These are phyloP conservation scores for Notarius quadriscutis DNA, from an alignment of 2,113 vertebrate species.

Conservation along the genomic window DNA sequence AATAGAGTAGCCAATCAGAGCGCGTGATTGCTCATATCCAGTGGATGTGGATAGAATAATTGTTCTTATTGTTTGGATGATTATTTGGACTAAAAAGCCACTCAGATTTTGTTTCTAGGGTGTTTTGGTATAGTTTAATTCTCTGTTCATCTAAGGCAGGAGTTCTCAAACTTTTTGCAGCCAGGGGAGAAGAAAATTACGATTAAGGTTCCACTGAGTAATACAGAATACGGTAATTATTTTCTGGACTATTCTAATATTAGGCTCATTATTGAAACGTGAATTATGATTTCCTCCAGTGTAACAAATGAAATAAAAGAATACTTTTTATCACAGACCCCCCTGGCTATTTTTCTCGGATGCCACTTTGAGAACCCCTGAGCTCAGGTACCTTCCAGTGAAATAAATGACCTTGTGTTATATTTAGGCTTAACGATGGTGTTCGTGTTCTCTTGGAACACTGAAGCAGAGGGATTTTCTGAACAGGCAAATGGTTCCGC, in stretches of 20 bases:
- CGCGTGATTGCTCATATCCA: too few species aligned
- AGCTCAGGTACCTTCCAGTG: neutral
- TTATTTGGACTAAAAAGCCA: neutral
- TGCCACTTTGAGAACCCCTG: neutral
- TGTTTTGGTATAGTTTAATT: neutral
- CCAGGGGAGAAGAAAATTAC: neutral
- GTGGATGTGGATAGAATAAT: too few species aligned
- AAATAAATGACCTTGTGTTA: neutral
- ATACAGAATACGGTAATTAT: neutral
- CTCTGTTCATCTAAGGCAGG: neutral
- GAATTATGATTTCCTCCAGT: neutral
- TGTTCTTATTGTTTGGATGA: neutral
- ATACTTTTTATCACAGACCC: neutral
- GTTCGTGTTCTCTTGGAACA: neutral
- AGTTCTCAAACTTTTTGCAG: neutral
- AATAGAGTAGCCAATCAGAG: too few species aligned
- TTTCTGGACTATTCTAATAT: neutral
- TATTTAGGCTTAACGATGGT: slow-evolving; percentile 34
- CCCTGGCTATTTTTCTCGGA: neutral
- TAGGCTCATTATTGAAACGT: neutral
- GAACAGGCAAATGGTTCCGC: slow-evolving; percentile 50
- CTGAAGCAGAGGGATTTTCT: slow-evolving; percentile 37
- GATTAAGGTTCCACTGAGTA: neutral
- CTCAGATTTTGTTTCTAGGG: neutral
- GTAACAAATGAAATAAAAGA: neutral